Percentiles rank a stretch among this genome's conserved stretches.
Evolutionary conservation across 2,888 invertebrate species (phyloP).

Genomic region (Archips crataeganus): DNA sequence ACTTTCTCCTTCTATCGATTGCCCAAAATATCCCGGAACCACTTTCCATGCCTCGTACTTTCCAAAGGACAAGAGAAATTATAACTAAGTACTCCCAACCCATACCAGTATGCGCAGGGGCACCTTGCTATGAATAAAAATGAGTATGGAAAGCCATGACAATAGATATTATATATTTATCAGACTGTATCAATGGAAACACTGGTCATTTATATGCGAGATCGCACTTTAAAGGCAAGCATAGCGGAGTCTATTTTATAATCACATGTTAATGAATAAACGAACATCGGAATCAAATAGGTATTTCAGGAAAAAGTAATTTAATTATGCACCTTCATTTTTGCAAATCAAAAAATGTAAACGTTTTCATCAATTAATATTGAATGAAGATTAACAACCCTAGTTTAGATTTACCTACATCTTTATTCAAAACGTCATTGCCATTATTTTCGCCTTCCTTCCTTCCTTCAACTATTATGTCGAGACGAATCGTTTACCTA

Average conservation of each 20-base stretch:
- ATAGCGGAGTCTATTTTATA: slow-evolving; percentile 23
- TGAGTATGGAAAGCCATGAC: slow-evolving; percentile 74
- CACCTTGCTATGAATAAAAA: slow-evolving; percentile 68
- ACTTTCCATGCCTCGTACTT: slow-evolving; percentile 76
- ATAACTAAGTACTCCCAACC: slow-evolving; percentile 66
- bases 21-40: slow-evolving; percentile 79
- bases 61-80: slow-evolving; percentile 83
- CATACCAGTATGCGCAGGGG: slow-evolving; percentile 58
- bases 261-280: slow-evolving; percentile 19
- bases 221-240: slow-evolving; percentile 26
- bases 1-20: slow-evolving; percentile 62
- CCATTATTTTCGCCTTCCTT: no score
- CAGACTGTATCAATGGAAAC: slow-evolving; percentile 45
- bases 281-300: neutral
- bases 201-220: slow-evolving; percentile 46
- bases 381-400: neutral
- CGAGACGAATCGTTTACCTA: neutral
- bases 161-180: slow-evolving; percentile 80
- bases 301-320: neutral
- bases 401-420: neutral
- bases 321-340: no score
- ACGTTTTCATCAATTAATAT: neutral
- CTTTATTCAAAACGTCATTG: neutral
- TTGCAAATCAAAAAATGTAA: neutral
- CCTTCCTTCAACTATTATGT: neutral